phyloP scores from a whole-genome alignment of 2,797 vertebrate genomes.

The Rhynchonycteris naso region DNA sequence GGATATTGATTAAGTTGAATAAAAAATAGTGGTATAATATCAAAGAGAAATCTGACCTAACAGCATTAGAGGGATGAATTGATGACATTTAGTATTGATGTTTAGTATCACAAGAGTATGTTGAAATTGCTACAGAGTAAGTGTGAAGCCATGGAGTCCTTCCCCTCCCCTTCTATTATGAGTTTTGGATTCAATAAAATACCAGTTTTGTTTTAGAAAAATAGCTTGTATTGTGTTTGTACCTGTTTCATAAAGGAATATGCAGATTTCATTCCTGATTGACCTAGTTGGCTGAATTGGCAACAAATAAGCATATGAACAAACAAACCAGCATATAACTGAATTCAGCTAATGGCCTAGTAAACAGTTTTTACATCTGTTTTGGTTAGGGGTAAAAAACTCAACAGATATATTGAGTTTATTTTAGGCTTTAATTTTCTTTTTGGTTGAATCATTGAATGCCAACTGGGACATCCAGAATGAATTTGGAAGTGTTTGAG shows the following conservation, averaged over 20 bases:
- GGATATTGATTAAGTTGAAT: neutral
- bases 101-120: neutral
- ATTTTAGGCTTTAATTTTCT: constrained; percentile 60
- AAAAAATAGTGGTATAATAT: neutral
- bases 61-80: neutral
- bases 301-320: constrained; percentile 1
- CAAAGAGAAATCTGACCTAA: neutral
- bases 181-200: constrained; percentile 30
- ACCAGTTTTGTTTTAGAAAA: neutral
- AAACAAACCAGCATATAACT: constrained; percentile 30
- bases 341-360: constrained; percentile 13
- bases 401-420: constrained; percentile 59
- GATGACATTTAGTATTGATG: neutral
- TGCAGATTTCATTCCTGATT: constrained; percentile 25
- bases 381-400: constrained; percentile 44
- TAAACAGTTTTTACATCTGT: constrained; percentile 56
- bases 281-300: neutral
- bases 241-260: neutral
- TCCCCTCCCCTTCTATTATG: fast-evolving
- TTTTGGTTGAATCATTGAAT: constrained; percentile 55
- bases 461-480: neutral
- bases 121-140: neutral
- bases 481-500: neutral
- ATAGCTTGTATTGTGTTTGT: neutral
- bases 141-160: neutral